Conservation (phyloP, 2,113 vertebrate genomes). For the Oplegnathus fasciatus region DNA sequence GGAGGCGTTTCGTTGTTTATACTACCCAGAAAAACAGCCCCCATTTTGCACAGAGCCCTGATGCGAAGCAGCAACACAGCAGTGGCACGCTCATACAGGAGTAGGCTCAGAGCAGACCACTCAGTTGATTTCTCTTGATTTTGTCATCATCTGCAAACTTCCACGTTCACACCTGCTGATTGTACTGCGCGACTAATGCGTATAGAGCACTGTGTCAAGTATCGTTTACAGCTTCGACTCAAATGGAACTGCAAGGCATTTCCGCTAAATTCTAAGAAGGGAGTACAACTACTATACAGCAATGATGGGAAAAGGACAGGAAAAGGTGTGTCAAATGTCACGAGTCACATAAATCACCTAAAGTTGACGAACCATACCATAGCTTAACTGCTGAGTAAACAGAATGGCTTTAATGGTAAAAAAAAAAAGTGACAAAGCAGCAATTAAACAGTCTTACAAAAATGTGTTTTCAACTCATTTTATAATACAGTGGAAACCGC, state of each 20-base stretch:
- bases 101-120: constrained; percentile 43
- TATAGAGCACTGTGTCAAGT: not conserved
- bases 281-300: not conserved
- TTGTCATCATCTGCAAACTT: constrained; percentile 1
- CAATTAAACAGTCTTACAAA: not conserved
- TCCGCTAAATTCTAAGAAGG: constrained; percentile 37
- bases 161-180: constrained; percentile 10
- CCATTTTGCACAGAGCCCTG: constrained; percentile 55
- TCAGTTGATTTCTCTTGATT: constrained; percentile 24
- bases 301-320: constrained; percentile 14
- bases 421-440: not conserved
- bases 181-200: not conserved
- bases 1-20: constrained; percentile 80
- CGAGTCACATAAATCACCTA: constrained; percentile 30
- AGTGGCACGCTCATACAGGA: not conserved
- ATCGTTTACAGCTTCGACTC: not conserved
- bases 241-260: constrained; percentile 6
- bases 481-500: too few relatives aligned
- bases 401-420: not conserved
- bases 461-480: not conserved
- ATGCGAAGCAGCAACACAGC: constrained; percentile 55
- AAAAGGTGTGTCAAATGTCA: constrained; percentile 37
- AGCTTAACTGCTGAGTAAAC: not conserved
- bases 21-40: constrained; percentile 74
- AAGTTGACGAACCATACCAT: constrained; percentile 10